These are phyloP conservation scores for Lepus europaeus DNA, from an alignment of 2,113 vertebrate species.

Conservation along the genomic window DNA sequence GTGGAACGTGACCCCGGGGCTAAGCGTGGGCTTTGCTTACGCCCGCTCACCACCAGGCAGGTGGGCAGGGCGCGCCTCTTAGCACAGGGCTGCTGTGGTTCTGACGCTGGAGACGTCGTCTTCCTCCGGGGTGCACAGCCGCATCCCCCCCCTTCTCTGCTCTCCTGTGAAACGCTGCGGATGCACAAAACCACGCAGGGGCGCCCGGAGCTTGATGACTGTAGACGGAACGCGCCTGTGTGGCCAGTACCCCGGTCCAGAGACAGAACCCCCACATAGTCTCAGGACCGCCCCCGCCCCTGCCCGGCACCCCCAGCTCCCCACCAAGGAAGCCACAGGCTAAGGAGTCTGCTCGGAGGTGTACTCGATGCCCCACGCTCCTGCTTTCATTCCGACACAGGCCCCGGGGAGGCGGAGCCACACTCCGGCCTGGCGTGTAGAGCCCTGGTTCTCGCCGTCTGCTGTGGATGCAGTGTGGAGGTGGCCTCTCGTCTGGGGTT, in stretches of 20 bases:
- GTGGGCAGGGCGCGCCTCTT: not conserved
- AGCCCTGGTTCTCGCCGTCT: fast-evolving
- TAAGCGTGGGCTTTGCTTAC: fast-evolving
- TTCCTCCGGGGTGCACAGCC: not conserved
- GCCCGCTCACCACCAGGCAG: fast-evolving
- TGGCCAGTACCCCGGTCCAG: not conserved
- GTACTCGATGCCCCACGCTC: fast-evolving
- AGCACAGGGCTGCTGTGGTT: fast-evolving
- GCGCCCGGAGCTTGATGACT: too few relatives aligned
- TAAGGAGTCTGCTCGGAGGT: not conserved
- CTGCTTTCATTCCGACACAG: not conserved
- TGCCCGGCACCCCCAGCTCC: too few relatives aligned
- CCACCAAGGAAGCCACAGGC: not conserved
- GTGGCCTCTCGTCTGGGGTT: not conserved
- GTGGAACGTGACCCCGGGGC: too few relatives aligned
- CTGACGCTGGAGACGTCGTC: not conserved
- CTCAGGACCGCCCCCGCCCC: too few relatives aligned
- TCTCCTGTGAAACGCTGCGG: too few relatives aligned
- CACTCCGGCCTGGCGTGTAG: fast-evolving
- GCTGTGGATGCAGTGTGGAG: fast-evolving
- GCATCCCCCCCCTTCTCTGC: not conserved
- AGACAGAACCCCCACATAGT: fast-evolving
- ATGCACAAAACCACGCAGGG: too few relatives aligned
- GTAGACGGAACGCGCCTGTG: fast-evolving
- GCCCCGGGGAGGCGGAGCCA: not conserved